Percentiles rank a stretch among this genome's conserved stretches.
Conservation (phyloP, 2,113 vertebrate species). For the Penelope pileata region DNA sequence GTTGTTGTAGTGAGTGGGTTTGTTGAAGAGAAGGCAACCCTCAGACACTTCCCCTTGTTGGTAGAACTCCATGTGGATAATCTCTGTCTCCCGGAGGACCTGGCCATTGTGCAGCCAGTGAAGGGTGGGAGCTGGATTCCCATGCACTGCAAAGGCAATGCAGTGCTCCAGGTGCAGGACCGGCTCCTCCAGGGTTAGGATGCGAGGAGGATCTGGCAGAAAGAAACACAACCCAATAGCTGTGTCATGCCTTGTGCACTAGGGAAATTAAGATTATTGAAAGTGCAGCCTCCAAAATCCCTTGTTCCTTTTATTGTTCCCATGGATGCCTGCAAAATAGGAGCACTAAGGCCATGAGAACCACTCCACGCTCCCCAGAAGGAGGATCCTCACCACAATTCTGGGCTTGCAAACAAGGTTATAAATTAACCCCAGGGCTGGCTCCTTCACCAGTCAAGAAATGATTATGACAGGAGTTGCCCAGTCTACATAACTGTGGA, state of each 20-base stretch:
- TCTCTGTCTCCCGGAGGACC: slow-evolving; percentile 84
- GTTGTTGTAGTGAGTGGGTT: slow-evolving; percentile 96
- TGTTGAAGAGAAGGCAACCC: slow-evolving; percentile 94
- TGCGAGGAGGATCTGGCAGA: slow-evolving; percentile 89
- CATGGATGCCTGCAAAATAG: not conserved
- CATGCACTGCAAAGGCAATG: slow-evolving; percentile 93
- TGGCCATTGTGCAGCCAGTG: slow-evolving; percentile 90
- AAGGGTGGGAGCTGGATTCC: slow-evolving; percentile 90
- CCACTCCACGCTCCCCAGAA: not conserved
- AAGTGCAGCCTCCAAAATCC: not conserved
- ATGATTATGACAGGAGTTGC: not conserved
- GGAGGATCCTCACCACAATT: not conserved
- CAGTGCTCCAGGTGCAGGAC: slow-evolving; percentile 92
- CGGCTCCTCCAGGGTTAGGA: slow-evolving; percentile 89
- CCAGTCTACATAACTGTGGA: not conserved
- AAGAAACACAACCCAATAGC: slow-evolving; percentile 31
- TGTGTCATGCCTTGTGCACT: not conserved
- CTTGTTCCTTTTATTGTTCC: not conserved
- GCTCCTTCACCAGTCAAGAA: not conserved
- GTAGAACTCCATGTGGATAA: slow-evolving; percentile 89
- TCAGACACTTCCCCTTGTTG: slow-evolving; percentile 90
- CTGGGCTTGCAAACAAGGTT: not conserved
- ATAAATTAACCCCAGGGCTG: not conserved
- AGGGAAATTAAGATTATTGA: not conserved
- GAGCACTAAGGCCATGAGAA: not conserved